phyloP scores from a whole-genome alignment of 2,113 vertebrate species.

The Thymallus thymallus region DNA sequence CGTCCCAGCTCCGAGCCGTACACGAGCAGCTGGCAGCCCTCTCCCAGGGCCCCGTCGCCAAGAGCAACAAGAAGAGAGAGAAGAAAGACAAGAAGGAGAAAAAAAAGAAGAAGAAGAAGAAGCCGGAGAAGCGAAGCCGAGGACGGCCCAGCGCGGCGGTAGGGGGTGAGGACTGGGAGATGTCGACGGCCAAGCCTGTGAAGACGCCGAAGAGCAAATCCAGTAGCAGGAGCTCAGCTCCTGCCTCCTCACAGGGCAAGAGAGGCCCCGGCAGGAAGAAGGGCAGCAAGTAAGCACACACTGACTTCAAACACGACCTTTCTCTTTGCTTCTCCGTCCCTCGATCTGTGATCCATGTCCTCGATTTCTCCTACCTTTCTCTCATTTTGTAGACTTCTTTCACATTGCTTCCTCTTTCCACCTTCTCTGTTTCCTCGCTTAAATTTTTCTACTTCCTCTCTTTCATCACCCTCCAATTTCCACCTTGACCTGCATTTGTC shows the following conservation, averaged over 20 bases:
- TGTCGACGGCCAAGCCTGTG: slow-evolving; percentile 58
- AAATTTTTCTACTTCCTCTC: too few species aligned
- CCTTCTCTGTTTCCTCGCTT: background rate
- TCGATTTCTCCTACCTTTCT: background rate
- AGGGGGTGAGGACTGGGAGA: slow-evolving; percentile 65
- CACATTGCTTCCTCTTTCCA: background rate
- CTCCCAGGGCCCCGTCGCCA: slow-evolving; percentile 89
- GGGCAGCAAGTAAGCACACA: slow-evolving; percentile 76
- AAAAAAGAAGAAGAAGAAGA: slow-evolving; percentile 90
- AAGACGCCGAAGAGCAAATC: slow-evolving; percentile 76
- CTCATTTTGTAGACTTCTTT: background rate
- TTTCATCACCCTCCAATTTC: too few species aligned
- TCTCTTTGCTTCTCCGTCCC: background rate
- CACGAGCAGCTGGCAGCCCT: slow-evolving; percentile 92
- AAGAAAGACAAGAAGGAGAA: slow-evolving; percentile 84
- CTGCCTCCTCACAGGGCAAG: slow-evolving; percentile 58
- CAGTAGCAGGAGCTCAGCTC: slow-evolving; percentile 42
- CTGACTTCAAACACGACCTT: background rate
- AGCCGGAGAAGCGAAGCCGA: slow-evolving; percentile 80
- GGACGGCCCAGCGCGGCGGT: slow-evolving; percentile 38
- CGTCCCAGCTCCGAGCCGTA: slow-evolving; percentile 81
- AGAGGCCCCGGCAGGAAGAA: slow-evolving; percentile 62
- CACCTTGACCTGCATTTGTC: too few species aligned
- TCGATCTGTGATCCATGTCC: background rate
- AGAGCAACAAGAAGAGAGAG: slow-evolving; percentile 87